Conservation (phyloP, 2,113 vertebrate species). For the Platycercus adscitus region DNA sequence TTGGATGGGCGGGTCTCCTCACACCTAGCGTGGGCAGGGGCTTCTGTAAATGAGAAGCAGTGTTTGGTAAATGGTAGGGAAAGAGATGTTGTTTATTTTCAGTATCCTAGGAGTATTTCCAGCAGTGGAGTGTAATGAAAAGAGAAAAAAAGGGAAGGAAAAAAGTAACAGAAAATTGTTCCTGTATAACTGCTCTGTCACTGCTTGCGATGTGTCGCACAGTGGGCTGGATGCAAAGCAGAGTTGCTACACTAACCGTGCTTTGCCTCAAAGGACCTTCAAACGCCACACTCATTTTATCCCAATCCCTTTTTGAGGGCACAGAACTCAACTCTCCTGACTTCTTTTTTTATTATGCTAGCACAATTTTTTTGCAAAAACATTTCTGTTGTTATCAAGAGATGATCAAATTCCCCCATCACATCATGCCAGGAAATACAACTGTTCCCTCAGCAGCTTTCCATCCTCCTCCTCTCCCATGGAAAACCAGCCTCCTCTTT, state of each 20-base stretch:
- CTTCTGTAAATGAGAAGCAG: background rate
- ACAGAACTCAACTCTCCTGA: background rate
- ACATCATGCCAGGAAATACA: background rate
- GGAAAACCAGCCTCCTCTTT: background rate
- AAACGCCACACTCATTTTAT: background rate
- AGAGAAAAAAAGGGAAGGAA: background rate
- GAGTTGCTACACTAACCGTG: background rate
- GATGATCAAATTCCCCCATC: background rate
- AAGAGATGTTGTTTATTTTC: background rate
- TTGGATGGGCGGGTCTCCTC: background rate
- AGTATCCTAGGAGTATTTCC: background rate
- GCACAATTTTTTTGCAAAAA: background rate
- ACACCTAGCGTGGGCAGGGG: background rate
- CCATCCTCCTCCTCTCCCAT: background rate
- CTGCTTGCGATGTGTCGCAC: rapidly evolving
- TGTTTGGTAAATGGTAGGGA: background rate
- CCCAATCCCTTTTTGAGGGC: background rate
- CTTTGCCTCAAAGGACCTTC: background rate
- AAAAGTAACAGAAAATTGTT: background rate
- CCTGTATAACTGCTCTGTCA: background rate
- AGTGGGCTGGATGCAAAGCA: background rate
- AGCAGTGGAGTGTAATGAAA: background rate
- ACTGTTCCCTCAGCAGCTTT: background rate
- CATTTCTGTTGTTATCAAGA: background rate
- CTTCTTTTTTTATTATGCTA: background rate